Conservation (phyloP, 2,113 vertebrate species). For the Sorex fumeus region DNA sequence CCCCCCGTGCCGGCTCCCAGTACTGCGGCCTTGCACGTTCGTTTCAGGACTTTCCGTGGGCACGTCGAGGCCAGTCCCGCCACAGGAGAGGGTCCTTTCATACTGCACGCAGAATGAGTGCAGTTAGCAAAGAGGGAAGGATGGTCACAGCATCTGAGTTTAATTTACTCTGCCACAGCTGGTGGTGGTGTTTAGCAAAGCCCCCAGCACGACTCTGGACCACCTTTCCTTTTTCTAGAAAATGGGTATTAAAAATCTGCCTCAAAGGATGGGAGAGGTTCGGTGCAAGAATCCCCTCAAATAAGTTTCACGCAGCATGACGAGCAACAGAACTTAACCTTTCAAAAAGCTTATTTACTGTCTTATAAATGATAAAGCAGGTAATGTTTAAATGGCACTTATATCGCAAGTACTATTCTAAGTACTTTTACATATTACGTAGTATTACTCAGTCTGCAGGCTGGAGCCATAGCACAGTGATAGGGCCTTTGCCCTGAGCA, state of each 20-base stretch:
- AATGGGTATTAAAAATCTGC: conserved; percentile 27
- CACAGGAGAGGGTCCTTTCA: background rate
- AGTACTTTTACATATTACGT: conserved; percentile 20
- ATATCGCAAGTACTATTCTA: background rate
- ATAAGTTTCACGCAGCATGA: background rate
- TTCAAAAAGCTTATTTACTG: background rate
- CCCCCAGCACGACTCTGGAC: background rate
- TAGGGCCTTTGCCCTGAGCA: too few relatives aligned
- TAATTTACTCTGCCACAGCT: background rate
- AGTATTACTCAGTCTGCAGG: conserved; percentile 25
- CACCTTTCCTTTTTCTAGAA: conserved; percentile 3
- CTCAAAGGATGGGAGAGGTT: conserved; percentile 34
- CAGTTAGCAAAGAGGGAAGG: background rate
- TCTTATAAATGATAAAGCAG: background rate
- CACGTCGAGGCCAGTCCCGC: background rate
- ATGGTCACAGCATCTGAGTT: background rate
- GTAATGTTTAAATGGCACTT: conserved; percentile 21
- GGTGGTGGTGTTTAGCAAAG: background rate
- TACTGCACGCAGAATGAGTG: background rate
- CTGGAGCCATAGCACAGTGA: too few relatives aligned
- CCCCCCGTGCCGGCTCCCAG: background rate
- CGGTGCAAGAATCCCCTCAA: conserved; percentile 46
- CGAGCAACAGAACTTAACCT: background rate
- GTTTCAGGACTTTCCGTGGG: background rate
- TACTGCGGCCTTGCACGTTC: background rate